Percentiles rank a stretch among this genome's conserved stretches.
Evolutionary conservation across 2,888 invertebrate species (phyloP).

Genomic region (Imbricaverruca yamaguchii): DNA sequence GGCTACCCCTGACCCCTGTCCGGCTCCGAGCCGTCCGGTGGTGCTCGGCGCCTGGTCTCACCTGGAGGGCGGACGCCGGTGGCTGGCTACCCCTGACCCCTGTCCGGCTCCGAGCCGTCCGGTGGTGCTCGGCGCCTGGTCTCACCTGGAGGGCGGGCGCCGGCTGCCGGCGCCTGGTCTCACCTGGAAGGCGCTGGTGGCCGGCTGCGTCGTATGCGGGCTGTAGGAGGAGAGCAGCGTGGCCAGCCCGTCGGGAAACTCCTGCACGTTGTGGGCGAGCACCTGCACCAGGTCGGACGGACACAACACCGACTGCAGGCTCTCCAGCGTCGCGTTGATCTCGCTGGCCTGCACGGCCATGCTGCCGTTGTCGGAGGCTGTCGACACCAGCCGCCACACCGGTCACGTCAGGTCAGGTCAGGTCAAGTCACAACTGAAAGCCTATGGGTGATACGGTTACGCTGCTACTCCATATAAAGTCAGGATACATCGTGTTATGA

Average conservation of each 20-base stretch:
- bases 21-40: too few relatives aligned
- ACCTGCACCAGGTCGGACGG: slow-evolving; percentile 10
- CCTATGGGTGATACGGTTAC: background rate
- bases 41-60: too few relatives aligned
- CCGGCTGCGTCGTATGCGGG: background rate
- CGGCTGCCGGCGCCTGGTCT: background rate
- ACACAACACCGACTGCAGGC: background rate
- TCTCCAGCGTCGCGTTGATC: slow-evolving; percentile 1
- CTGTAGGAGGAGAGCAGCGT: background rate
- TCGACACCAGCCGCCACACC: too few relatives aligned
- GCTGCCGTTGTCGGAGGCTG: background rate
- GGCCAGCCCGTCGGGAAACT: slow-evolving; percentile 4
- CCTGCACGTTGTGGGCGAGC: slow-evolving; percentile 6
- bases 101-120: too few relatives aligned
- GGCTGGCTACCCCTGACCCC: background rate
- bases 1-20: too few relatives aligned
- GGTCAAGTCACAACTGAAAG: too few relatives aligned
- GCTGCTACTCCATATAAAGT: background rate
- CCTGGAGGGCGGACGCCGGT: too few relatives aligned
- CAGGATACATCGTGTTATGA: too few relatives aligned
- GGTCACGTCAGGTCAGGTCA: too few relatives aligned
- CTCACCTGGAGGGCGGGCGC: background rate
- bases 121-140: too few relatives aligned
- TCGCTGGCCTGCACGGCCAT: background rate
- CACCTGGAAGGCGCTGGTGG: slow-evolving; percentile 6